Conservation (phyloP, 2,113 vertebrate genomes). For the Empidonax traillii region DNA sequence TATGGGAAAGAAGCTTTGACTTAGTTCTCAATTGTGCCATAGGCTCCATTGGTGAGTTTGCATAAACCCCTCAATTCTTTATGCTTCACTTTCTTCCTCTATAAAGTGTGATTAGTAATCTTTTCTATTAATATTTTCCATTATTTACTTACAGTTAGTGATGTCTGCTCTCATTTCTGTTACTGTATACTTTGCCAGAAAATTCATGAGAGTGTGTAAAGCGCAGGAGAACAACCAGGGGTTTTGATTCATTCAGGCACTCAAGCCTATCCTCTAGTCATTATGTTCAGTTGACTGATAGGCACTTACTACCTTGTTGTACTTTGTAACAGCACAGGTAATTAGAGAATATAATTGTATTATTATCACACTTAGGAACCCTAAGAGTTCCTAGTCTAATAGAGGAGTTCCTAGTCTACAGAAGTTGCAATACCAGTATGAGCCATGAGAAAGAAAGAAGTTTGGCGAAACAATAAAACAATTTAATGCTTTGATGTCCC, state of each 20-base stretch:
- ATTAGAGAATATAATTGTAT: background rate
- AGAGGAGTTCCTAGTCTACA: background rate
- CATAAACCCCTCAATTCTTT: background rate
- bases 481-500: background rate
- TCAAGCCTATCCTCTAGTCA: background rate
- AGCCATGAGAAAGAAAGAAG: background rate
- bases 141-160: fast-evolving
- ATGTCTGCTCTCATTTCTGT: background rate
- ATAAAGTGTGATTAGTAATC: background rate
- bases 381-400: background rate
- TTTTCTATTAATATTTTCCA: background rate
- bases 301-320: background rate
- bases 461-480: background rate
- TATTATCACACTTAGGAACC: background rate
- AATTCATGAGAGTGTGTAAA: background rate
- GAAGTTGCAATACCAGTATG: background rate
- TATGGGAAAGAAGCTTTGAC: background rate
- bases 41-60: background rate
- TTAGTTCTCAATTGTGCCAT: background rate
- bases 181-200: background rate
- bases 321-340: background rate
- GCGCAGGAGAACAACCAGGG: background rate
- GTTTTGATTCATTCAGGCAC: background rate
- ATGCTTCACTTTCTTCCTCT: background rate
- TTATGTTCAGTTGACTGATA: background rate